Conservation (phyloP, 2,113 vertebrate genomes). For the Archocentrus centrarchus region DNA sequence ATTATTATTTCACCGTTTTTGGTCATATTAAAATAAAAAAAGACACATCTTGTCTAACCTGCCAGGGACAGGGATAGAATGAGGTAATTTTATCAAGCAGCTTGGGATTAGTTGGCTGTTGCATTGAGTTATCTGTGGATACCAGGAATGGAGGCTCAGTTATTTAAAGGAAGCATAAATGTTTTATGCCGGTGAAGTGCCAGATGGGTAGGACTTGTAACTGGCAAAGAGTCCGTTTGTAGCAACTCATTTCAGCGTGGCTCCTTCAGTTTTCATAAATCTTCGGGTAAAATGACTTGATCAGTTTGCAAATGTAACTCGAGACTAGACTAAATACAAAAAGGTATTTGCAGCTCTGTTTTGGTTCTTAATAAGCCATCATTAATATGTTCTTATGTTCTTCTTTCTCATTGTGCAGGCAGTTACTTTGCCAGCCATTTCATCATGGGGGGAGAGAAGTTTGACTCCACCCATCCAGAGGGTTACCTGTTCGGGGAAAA, state of each 20-base stretch:
- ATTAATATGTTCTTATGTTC: not conserved
- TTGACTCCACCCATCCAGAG: slow-evolving; percentile 95
- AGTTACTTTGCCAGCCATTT: slow-evolving; percentile 99
- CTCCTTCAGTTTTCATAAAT: not conserved
- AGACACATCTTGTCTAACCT: not conserved
- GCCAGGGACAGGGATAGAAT: not conserved
- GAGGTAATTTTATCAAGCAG: not conserved
- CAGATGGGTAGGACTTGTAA: not conserved
- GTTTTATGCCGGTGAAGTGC: not conserved
- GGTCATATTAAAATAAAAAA: not conserved
- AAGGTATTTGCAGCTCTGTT: not conserved
- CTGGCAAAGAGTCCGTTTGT: not conserved
- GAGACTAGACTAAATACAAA: not conserved
- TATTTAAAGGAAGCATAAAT: not conserved
- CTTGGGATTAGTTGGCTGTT: not conserved
- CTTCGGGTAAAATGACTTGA: not conserved
- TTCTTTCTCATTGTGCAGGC: slow-evolving; percentile 76
- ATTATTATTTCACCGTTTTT: not conserved
- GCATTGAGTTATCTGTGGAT: not conserved
- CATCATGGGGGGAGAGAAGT: slow-evolving; percentile 99
- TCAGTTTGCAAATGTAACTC: not conserved
- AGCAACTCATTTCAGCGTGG: not conserved
- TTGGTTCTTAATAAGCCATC: not conserved
- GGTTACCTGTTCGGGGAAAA: slow-evolving; percentile 99
- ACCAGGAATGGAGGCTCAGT: not conserved